phyloP scores from a whole-genome alignment of 2,113 vertebrate species.

The Amblyopsis rosae region DNA sequence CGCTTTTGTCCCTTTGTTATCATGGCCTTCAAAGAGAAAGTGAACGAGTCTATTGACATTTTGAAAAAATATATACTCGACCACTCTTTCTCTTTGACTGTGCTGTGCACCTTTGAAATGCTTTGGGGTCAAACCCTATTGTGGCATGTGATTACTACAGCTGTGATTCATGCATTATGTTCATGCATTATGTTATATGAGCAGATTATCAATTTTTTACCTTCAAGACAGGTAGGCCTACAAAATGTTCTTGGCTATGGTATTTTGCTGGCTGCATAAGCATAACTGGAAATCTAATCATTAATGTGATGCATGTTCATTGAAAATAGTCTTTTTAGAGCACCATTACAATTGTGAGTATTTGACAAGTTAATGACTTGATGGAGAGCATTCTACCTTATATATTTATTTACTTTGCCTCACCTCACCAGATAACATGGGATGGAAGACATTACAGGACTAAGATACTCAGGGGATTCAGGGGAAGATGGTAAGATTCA shows the following conservation, averaged over 20 bases:
- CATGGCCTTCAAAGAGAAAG: slow-evolving; percentile 36
- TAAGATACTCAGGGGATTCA: slow-evolving; percentile 63
- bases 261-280: no score
- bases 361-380: no score
- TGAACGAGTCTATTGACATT: slow-evolving; percentile 30
- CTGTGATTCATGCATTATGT: no score
- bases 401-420: slow-evolving; percentile 18
- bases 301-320: no score
- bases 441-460: slow-evolving; percentile 75
- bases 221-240: no score
- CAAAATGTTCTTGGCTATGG: no score
- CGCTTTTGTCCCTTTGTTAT: slow-evolving; percentile 58
- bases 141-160: slow-evolving; percentile 2
- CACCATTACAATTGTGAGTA: no score
- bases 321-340: no score
- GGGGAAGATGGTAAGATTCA: slow-evolving; percentile 71
- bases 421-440: slow-evolving; percentile 71
- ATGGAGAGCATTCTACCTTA: no score
- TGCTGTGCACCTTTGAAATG: background rate
- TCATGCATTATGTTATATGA: no score
- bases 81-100: background rate
- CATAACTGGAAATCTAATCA: no score
- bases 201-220: no score
- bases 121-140: slow-evolving; percentile 6
- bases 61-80: background rate